These are phyloP conservation scores for Ciconia stormi DNA, from an alignment of 2,113 vertebrate genomes.

Conservation along the genomic window DNA sequence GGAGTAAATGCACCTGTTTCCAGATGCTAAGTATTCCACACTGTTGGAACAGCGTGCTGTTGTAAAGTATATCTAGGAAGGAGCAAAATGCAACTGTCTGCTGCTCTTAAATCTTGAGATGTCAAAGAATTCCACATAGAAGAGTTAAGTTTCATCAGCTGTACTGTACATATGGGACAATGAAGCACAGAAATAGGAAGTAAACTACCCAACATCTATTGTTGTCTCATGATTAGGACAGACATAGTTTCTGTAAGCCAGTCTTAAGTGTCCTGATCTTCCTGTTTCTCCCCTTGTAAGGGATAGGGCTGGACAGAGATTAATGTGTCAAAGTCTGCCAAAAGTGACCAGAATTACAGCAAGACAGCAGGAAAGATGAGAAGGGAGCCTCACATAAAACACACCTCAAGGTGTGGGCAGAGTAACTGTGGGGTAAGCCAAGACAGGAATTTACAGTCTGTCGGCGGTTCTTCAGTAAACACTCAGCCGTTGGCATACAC, in stretches of 20 bases:
- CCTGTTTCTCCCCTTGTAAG: neutral
- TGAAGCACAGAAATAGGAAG: neutral
- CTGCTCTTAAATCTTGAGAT: neutral
- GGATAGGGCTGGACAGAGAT: neutral
- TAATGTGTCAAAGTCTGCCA: neutral
- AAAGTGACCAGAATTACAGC: neutral
- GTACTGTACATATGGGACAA: neutral
- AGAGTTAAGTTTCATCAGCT: neutral
- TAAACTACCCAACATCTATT: neutral
- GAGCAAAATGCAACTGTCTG: neutral
- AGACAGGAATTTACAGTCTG: neutral
- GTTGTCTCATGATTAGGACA: neutral
- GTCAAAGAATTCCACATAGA: neutral
- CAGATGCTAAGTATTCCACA: neutral
- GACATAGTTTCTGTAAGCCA: neutral
- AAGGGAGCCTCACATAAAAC: neutral
- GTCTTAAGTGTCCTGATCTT: neutral
- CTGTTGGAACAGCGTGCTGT: neutral
- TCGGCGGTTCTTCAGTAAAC: neutral
- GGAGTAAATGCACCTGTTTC: neutral
- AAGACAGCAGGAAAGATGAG: neutral
- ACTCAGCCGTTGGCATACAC: neutral
- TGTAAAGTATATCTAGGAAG: neutral
- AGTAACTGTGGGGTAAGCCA: neutral
- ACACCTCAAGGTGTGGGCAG: neutral